phyloP scores from a whole-genome alignment of 1,140 invertebrate genomes.

The Anthonomus grandis region DNA sequence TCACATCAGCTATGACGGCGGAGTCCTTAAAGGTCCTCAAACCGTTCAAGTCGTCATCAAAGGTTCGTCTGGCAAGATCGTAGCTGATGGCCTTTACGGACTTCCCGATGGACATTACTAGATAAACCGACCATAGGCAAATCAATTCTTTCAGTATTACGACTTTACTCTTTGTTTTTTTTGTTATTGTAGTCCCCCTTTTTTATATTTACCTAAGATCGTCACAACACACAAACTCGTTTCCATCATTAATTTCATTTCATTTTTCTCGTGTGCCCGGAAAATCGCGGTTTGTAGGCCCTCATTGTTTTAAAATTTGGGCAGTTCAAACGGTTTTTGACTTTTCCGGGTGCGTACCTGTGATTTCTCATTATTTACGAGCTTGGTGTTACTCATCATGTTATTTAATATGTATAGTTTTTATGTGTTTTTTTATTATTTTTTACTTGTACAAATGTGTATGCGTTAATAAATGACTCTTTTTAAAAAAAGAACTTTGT shows the following conservation, averaged over 20 bases:
- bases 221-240: slow-evolving; percentile 19
- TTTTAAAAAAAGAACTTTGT: slow-evolving; percentile 19
- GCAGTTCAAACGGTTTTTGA: slow-evolving; percentile 16
- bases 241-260: slow-evolving; percentile 12
- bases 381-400: slow-evolving; percentile 28
- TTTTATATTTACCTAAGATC: slow-evolving; percentile 27
- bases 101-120: slow-evolving; percentile 20
- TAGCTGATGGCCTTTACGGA: slow-evolving; percentile 37
- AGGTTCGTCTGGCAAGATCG: slow-evolving; percentile 36
- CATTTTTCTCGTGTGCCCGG: slow-evolving; percentile 19
- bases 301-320: slow-evolving; percentile 14
- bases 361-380: slow-evolving; percentile 31
- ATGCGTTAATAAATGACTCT: slow-evolving; percentile 32
- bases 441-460: slow-evolving; percentile 30
- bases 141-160: slow-evolving; percentile 28
- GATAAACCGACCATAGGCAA: slow-evolving; percentile 32
- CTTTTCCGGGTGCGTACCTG: slow-evolving; percentile 22
- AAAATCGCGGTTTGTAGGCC: slow-evolving; percentile 17
- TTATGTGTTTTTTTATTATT: slow-evolving; percentile 19
- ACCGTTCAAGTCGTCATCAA: slow-evolving; percentile 37
- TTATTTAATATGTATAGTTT: slow-evolving; percentile 32
- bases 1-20: slow-evolving; percentile 27
- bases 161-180: slow-evolving; percentile 18
- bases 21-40: slow-evolving; percentile 34
- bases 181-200: slow-evolving; percentile 22